Evolutionary conservation across 2,888 invertebrate species (phyloP).

Genomic region (Dermolepida albohirtum): DNA sequence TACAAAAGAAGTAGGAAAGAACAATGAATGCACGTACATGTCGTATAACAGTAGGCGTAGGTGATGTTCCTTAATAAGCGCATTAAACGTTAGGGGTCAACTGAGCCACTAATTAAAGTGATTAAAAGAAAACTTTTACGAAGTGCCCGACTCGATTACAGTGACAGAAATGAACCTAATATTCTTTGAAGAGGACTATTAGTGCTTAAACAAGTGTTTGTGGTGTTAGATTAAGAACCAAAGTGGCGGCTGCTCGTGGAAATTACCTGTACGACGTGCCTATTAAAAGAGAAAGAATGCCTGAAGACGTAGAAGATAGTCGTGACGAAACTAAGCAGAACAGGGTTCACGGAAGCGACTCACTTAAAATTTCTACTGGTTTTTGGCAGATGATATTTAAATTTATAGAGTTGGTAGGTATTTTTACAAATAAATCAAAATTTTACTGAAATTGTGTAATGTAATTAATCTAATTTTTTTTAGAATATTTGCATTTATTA

Average conservation of each 20-base stretch:
- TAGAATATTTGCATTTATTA: too few species aligned
- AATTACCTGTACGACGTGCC: slow-evolving; percentile 59
- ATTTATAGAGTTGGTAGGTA: slow-evolving; percentile 73
- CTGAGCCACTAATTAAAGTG: slow-evolving; percentile 14
- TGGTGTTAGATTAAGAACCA: slow-evolving; percentile 41
- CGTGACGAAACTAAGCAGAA: slow-evolving; percentile 67
- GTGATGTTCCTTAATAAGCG: not conserved
- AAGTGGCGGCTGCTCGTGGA: slow-evolving; percentile 51
- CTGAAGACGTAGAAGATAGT: slow-evolving; percentile 55
- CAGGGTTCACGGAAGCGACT: slow-evolving; percentile 55
- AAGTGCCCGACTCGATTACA: too few species aligned
- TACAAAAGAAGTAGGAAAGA: too few species aligned
- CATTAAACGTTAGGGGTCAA: slow-evolving; percentile 12
- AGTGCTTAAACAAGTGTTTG: not conserved
- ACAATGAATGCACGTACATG: not conserved
- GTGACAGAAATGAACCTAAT: slow-evolving; percentile 4
- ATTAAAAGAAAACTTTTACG: not conserved
- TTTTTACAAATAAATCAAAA: slow-evolving; percentile 3
- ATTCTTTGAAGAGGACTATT: not conserved
- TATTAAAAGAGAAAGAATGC: slow-evolving; percentile 69
- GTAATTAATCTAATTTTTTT: too few species aligned
- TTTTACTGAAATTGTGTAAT: too few species aligned
- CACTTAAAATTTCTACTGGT: not conserved
- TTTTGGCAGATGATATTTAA: slow-evolving; percentile 72
- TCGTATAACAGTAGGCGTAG: not conserved